A percentile compares a stretch with the other conserved stretches of the same genome.
phyloP scores from a whole-genome alignment of 2,113 vertebrate genomes.

The Scatophagus argus region DNA sequence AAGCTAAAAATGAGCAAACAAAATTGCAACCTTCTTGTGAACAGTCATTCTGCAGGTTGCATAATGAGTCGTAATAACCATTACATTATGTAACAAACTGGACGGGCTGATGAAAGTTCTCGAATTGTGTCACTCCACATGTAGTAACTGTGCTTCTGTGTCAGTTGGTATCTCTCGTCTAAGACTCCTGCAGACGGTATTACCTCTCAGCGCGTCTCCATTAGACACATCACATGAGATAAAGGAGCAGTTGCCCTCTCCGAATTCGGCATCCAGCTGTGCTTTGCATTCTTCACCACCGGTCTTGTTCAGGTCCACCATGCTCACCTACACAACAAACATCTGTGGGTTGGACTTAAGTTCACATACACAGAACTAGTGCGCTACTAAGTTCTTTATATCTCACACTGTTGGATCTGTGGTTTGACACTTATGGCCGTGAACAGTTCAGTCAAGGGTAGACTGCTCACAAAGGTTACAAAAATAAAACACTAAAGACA shows the following conservation, averaged over 20 bases:
- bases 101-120: neutral
- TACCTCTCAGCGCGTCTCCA: slow-evolving; percentile 89
- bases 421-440: slow-evolving; percentile 5
- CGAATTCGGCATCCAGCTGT: slow-evolving; percentile 88
- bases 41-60: neutral
- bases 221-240: slow-evolving; percentile 93
- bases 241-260: slow-evolving; percentile 87
- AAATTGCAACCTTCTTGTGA: neutral
- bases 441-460: neutral
- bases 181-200: neutral
- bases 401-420: neutral
- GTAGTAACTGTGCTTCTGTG: neutral
- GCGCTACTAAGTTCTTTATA: neutral
- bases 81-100: neutral
- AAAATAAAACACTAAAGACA: neutral
- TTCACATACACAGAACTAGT: neutral
- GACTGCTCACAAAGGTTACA: neutral
- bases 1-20: neutral
- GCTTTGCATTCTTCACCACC: slow-evolving; percentile 87
- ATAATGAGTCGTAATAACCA: neutral
- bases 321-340: slow-evolving; percentile 80
- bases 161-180: neutral
- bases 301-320: slow-evolving; percentile 89
- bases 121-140: neutral
- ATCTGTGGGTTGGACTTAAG: neutral